Conservation (phyloP, 2,888 invertebrate species). For the Drosophila pseudotalamancana region DNA sequence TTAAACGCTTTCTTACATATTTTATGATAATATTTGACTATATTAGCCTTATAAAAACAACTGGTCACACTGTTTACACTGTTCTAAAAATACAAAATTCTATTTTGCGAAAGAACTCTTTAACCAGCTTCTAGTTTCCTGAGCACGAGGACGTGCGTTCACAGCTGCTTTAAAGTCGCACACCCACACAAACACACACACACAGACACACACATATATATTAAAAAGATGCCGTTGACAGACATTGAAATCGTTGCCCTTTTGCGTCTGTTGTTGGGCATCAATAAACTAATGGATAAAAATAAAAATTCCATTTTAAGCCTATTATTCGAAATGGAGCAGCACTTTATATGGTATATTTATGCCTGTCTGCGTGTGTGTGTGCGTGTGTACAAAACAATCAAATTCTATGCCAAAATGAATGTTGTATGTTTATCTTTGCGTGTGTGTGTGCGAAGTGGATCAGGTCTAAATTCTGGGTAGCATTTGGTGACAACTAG, state of each 20-base stretch:
- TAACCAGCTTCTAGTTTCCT: no score
- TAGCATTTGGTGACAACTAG: constrained; percentile 14
- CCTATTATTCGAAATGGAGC: constrained; percentile 29
- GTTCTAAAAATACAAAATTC: no score
- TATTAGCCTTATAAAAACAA: no score
- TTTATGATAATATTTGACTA: no score
- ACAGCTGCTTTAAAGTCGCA: no score
- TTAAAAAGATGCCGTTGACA: not conserved
- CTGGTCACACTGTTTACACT: no score
- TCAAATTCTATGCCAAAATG: constrained; percentile 24
- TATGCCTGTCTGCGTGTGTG: not conserved
- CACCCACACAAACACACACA: not conserved
- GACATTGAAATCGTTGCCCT: not conserved
- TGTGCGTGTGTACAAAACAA: constrained; percentile 1
- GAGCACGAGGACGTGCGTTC: no score
- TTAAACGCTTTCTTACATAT: no score
- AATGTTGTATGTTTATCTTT: constrained; percentile 3
- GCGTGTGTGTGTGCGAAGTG: not conserved
- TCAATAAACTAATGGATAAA: constrained; percentile 45
- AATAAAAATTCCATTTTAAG: constrained; percentile 37
- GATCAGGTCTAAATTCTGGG: constrained; percentile 8
- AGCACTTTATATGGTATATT: not conserved
- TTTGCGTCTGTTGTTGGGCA: not conserved
- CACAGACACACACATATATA: not conserved
- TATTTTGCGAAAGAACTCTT: no score